Evolutionary conservation across 2,113 vertebrate genomes (phyloP).

Genomic region (Petrocephalus zakoni): DNA sequence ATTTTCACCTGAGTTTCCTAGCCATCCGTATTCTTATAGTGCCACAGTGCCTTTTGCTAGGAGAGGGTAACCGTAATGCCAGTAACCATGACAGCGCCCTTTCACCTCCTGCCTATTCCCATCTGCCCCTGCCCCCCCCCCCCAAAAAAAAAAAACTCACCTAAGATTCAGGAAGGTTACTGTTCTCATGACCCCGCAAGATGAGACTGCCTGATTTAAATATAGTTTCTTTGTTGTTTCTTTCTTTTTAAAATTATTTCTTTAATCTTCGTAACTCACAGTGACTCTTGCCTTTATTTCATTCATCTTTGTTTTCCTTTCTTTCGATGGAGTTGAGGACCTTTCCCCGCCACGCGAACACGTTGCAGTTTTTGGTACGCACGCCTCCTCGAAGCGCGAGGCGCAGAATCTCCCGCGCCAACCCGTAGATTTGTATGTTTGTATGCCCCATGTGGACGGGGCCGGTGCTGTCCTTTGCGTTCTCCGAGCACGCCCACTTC

Average conservation of each 20-base stretch:
- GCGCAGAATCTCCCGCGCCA: conserved; percentile 16
- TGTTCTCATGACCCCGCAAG: conserved; percentile 1
- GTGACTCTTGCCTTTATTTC: conserved; percentile 39
- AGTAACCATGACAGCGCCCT: conserved; percentile 25
- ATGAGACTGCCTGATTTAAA: conserved; percentile 26
- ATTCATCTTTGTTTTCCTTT: conserved; percentile 23
- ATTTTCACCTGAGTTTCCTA: not conserved
- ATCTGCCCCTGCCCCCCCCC: conserved; percentile 27
- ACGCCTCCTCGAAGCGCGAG: conserved; percentile 20
- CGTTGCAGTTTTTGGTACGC: conserved; percentile 41
- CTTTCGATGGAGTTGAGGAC: conserved; percentile 38
- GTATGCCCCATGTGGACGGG: not conserved
- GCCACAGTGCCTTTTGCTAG: not conserved
- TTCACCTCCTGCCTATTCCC: not conserved
- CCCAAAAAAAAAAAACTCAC: conserved; percentile 22
- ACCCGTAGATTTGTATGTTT: conserved; percentile 16
- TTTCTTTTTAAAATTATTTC: conserved; percentile 10
- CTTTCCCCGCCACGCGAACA: conserved; percentile 43
- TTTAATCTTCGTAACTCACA: conserved; percentile 11
- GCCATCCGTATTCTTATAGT: not conserved
- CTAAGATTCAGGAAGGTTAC: not conserved
- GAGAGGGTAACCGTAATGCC: not conserved
- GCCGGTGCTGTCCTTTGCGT: not conserved
- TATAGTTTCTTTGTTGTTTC: not conserved
- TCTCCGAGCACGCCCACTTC: not conserved